Evolutionary conservation across 2,113 vertebrate genomes (phyloP).

Genomic region (Serinus canaria): DNA sequence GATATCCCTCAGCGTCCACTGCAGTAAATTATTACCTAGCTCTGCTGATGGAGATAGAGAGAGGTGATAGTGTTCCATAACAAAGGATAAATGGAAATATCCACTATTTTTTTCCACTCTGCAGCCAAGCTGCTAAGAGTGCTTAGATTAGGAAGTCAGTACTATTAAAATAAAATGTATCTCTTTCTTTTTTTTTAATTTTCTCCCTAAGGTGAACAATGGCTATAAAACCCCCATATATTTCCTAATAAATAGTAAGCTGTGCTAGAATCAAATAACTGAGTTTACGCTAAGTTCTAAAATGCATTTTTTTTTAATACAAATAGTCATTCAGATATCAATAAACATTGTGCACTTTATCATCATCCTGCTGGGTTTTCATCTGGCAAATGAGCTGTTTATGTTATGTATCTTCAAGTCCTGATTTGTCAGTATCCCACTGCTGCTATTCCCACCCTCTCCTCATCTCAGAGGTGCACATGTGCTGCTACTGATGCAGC

Average conservation of each 20-base stretch:
- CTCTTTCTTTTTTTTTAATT: background rate
- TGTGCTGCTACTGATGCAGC: background rate
- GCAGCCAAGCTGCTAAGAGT: background rate
- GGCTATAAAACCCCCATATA: background rate
- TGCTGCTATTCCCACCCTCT: background rate
- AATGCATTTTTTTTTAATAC: constrained; percentile 18
- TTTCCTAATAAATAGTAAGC: constrained; percentile 43
- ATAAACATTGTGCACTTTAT: constrained; percentile 24
- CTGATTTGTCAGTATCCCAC: background rate
- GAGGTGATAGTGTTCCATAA: constrained; percentile 43
- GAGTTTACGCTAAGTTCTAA: constrained; percentile 42
- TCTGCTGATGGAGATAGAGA: constrained; percentile 62
- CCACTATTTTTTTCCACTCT: constrained; percentile 18
- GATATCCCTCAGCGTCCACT: constrained; percentile 31
- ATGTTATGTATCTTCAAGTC: background rate
- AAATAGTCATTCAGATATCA: constrained; percentile 34
- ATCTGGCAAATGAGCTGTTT: background rate
- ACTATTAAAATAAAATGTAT: constrained; percentile 36
- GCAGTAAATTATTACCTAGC: constrained; percentile 62
- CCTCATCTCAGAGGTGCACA: rapidly evolving
- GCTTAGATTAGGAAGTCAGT: background rate
- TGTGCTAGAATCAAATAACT: constrained; percentile 6
- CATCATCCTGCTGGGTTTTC: constrained; percentile 12
- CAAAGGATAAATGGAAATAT: constrained; percentile 64
- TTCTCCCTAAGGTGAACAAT: constrained; percentile 29